Conservation (phyloP, 2,113 vertebrate species). For the Hypanus sabinus region DNA sequence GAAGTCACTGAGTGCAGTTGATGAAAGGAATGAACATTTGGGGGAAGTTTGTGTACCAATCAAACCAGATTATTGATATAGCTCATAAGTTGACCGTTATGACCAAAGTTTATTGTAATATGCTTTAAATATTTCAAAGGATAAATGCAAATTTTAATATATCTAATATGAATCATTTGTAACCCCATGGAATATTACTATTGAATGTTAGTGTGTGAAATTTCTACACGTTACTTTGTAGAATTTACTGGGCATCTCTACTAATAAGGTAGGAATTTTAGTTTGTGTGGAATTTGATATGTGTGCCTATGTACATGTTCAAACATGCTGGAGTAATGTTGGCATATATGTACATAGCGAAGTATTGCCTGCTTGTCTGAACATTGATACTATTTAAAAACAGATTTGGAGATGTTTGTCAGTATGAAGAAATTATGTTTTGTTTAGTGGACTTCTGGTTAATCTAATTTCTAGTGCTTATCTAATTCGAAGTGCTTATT, state of each 20-base stretch:
- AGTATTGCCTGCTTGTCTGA: not conserved
- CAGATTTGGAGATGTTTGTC: too few species aligned
- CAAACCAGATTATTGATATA: too few species aligned
- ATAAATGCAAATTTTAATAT: not conserved
- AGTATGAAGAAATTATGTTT: too few species aligned
- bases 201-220: not conserved
- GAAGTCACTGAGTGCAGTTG: too few species aligned
- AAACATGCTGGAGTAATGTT: not conserved
- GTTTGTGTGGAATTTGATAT: not conserved
- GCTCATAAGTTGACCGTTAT: too few species aligned
- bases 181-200: not conserved
- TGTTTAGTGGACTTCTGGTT: too few species aligned
- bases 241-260: not conserved
- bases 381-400: not conserved
- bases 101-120: not conserved
- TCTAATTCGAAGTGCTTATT: too few species aligned
- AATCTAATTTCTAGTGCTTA: too few species aligned
- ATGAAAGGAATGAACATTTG: too few species aligned
- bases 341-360: not conserved
- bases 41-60: too few species aligned
- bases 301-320: not conserved
- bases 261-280: not conserved
- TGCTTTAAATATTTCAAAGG: not conserved
- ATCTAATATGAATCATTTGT: not conserved
- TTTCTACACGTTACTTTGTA: not conserved